Conservation (phyloP, 1,140 invertebrate genomes). For the Trichoplusia ni region DNA sequence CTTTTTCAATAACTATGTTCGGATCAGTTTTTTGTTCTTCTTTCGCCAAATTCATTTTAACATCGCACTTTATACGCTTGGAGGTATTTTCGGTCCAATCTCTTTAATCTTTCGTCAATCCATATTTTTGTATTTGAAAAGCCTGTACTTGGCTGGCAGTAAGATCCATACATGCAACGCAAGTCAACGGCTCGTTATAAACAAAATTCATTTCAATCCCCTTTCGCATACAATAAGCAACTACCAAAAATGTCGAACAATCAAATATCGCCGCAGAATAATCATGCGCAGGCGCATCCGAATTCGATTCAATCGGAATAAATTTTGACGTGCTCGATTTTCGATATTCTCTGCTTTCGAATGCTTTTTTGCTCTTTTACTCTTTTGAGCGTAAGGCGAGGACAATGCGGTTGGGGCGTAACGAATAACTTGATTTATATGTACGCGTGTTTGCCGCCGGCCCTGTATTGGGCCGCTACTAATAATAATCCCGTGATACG, state of each 20-base stretch:
- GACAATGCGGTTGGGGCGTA: constrained; percentile 62
- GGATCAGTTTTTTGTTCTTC: too few relatives aligned
- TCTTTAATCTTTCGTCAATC: too few relatives aligned
- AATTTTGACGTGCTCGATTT: constrained; percentile 60
- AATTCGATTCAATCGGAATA: constrained; percentile 52
- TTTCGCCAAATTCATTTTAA: too few relatives aligned
- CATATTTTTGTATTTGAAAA: too few relatives aligned
- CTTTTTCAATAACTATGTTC: too few relatives aligned
- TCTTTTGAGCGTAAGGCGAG: constrained; percentile 45
- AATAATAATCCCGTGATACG: constrained; percentile 25
- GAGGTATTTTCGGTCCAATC: too few relatives aligned
- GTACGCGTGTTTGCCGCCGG: constrained; percentile 50
- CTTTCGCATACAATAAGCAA: constrained; percentile 12
- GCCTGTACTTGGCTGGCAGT: too few relatives aligned
- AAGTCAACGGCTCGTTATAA: too few relatives aligned
- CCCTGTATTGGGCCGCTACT: constrained; percentile 31
- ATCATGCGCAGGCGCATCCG: constrained; percentile 29
- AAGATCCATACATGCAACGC: neutral
- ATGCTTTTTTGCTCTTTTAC: constrained; percentile 45
- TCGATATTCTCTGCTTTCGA: constrained; percentile 27
- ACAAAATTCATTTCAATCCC: too few relatives aligned
- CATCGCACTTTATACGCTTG: too few relatives aligned
- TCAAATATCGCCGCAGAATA: constrained; percentile 29
- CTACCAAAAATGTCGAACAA: constrained; percentile 11
- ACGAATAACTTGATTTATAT: constrained; percentile 69